These are phyloP conservation scores for Corvus moneduloides DNA, from an alignment of 2,113 vertebrate species.

Conservation along the genomic window DNA sequence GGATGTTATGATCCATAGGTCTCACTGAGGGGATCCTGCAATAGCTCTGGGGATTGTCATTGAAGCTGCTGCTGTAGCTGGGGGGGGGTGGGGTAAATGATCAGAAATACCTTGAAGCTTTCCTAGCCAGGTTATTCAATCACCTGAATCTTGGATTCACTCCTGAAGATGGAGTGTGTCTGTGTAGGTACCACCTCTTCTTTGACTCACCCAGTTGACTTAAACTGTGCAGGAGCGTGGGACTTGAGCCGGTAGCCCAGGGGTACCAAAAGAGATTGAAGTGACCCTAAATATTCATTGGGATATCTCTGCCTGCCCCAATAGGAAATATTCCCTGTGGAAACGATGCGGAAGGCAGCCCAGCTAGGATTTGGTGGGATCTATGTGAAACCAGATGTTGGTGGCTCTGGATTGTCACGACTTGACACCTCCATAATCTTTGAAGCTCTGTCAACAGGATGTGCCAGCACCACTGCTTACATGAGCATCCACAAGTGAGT, in stretches of 20 bases:
- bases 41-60: background rate
- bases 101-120: background rate
- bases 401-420: conserved; percentile 91
- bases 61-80: background rate
- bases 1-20: background rate
- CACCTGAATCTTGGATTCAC: background rate
- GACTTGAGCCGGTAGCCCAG: background rate
- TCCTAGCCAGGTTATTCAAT: background rate
- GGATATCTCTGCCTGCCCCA: background rate
- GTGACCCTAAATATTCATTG: background rate
- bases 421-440: conserved; percentile 94
- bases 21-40: background rate
- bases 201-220: background rate
- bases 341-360: conserved; percentile 87
- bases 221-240: background rate
- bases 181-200: background rate
- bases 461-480: conserved; percentile 94
- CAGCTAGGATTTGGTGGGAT: conserved; percentile 92
- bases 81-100: background rate
- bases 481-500: conserved; percentile 98
- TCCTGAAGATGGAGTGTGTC: background rate
- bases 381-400: conserved; percentile 87
- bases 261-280: background rate
- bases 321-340: conserved; percentile 92
- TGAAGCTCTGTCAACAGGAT: conserved; percentile 94